Evolutionary conservation across 2,797 vertebrate genomes (phyloP).

Genomic region (Anomalospiza imberbis): DNA sequence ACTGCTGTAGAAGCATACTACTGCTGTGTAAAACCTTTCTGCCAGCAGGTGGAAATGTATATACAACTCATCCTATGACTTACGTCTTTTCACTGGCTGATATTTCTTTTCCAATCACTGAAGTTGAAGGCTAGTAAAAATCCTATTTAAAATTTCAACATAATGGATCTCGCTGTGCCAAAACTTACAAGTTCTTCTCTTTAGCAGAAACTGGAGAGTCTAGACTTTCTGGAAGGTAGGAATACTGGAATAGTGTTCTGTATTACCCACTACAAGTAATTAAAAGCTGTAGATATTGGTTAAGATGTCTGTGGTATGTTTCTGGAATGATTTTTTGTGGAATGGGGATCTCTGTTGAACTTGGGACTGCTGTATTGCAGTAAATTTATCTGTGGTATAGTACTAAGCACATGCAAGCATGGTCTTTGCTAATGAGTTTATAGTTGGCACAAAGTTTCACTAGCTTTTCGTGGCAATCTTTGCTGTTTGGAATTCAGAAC

Average conservation of each 20-base stretch:
- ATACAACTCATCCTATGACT: neutral
- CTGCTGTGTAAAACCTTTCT: conserved; percentile 1
- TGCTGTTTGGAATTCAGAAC: neutral
- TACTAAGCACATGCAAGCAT: too few relatives aligned
- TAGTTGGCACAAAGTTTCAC: neutral
- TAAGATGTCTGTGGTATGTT: neutral
- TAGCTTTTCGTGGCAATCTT: neutral
- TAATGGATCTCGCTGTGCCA: neutral
- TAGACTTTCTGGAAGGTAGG: neutral
- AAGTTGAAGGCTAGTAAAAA: neutral
- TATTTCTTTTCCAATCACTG: neutral
- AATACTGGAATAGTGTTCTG: neutral
- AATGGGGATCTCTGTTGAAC: neutral
- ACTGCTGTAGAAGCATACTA: neutral
- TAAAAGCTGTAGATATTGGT: neutral
- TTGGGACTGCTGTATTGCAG: neutral
- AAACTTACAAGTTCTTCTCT: neutral
- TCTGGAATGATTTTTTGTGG: neutral
- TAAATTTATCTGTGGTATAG: neutral
- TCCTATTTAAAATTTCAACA: neutral
- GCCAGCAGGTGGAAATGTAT: conserved; percentile 43
- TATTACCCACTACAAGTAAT: neutral
- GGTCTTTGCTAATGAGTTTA: neutral
- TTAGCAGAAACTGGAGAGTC: neutral
- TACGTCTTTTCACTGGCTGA: neutral